These are phyloP conservation scores for Atherinosoma microstoma DNA, from an alignment of 2,797 vertebrate species.

Conservation along the genomic window DNA sequence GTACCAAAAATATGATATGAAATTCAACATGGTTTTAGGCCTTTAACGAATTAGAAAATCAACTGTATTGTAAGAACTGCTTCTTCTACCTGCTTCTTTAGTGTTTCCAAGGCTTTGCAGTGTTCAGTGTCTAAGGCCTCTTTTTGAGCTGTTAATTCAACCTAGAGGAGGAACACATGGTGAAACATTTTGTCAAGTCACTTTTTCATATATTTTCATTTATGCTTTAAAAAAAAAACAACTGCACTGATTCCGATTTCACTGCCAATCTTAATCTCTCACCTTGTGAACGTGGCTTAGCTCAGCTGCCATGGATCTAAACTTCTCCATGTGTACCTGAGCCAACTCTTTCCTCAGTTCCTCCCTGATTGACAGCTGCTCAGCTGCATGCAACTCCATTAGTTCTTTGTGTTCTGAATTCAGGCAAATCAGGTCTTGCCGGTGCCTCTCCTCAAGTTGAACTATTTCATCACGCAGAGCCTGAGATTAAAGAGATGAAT, in stretches of 20 bases:
- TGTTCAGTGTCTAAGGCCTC: constrained; percentile 74
- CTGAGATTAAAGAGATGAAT: constrained; percentile 43
- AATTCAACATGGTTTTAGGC: neutral
- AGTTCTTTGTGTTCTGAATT: constrained; percentile 63
- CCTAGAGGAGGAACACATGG: constrained; percentile 51
- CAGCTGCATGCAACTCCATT: constrained; percentile 72
- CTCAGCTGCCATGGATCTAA: constrained; percentile 83
- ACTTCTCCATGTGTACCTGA: constrained; percentile 82
- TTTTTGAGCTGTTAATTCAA: constrained; percentile 73
- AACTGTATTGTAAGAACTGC: neutral
- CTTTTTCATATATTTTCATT: neutral
- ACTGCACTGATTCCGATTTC: neutral
- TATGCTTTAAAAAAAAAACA: neutral
- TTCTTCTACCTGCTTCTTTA: constrained; percentile 74
- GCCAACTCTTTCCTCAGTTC: constrained; percentile 80
- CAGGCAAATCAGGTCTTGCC: constrained; percentile 65
- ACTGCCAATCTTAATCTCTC: constrained; percentile 3
- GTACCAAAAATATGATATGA: neutral
- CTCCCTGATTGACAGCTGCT: constrained; percentile 78
- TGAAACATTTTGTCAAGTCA: neutral
- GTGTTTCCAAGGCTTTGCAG: constrained; percentile 72
- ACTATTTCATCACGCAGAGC: constrained; percentile 83
- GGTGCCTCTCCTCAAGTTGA: constrained; percentile 63
- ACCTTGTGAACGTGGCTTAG: constrained; percentile 87
- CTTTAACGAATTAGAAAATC: neutral